Conservation (phyloP, 2,113 vertebrate genomes). For the Dipodomys merriami region DNA sequence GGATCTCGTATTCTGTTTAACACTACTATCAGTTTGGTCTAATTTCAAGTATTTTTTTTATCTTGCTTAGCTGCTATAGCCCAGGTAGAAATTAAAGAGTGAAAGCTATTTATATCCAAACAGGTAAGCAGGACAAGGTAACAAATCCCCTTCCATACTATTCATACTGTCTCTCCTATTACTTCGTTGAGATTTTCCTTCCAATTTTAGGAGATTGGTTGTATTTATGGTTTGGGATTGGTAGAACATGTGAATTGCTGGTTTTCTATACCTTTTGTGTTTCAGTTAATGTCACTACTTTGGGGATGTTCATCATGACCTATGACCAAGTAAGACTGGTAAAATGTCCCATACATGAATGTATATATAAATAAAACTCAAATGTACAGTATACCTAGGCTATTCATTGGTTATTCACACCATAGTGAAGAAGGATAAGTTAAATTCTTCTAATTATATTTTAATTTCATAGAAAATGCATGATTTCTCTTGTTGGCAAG, state of each 20-base stretch:
- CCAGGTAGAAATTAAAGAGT: neutral
- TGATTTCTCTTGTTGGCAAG: conserved; percentile 5
- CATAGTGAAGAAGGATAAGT: conserved; percentile 2
- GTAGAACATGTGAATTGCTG: neutral
- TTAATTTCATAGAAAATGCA: conserved; percentile 25
- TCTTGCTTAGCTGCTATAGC: neutral
- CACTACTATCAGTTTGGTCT: neutral
- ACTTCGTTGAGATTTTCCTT: neutral
- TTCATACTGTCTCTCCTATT: neutral
- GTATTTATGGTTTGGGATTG: neutral
- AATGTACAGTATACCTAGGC: neutral
- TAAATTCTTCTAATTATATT: conserved; percentile 44
- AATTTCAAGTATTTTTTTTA: conserved; percentile 37
- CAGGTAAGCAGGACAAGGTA: neutral
- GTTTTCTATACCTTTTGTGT: conserved; percentile 38
- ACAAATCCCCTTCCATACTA: neutral
- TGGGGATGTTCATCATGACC: neutral
- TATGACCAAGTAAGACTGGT: neutral
- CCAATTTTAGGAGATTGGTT: neutral
- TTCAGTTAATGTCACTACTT: neutral
- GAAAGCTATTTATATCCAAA: conserved; percentile 4
- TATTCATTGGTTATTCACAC: neutral
- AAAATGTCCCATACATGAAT: neutral
- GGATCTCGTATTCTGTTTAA: conserved; percentile 5
- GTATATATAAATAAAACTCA: neutral